These are phyloP conservation scores for Leptopilina clavipes DNA, from an alignment of 1,140 invertebrate genomes.

Conservation along the genomic window DNA sequence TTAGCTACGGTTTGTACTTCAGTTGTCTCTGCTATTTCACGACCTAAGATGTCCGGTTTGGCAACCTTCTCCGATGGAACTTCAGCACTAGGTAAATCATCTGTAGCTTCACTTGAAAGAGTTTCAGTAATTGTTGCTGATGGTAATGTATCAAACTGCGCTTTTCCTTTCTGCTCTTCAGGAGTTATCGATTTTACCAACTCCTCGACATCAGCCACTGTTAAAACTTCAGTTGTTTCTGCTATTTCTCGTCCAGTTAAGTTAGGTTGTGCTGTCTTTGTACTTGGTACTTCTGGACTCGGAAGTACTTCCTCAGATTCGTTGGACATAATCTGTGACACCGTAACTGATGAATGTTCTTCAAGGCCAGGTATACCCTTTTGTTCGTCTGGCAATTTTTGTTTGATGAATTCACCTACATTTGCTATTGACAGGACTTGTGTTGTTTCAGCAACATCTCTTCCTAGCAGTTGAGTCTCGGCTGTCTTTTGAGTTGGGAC, in stretches of 20 bases:
- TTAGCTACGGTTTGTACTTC: conserved; percentile 53
- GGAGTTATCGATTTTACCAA: conserved; percentile 49
- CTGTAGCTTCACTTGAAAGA: conserved; percentile 59
- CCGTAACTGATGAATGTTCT: conserved; percentile 57
- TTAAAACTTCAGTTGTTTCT: conserved; percentile 61
- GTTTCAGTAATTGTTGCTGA: conserved; percentile 58
- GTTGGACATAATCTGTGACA: conserved; percentile 56
- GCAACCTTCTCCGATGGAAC: conserved; percentile 59
- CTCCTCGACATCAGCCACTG: conserved; percentile 55
- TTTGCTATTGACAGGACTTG: conserved; percentile 59
- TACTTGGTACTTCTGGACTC: conserved; percentile 41
- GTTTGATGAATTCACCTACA: conserved; percentile 53
- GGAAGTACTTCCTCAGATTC: conserved; percentile 57
- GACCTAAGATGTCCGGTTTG: conserved; percentile 55
- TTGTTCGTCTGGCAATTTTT: conserved; percentile 53
- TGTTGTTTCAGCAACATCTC: conserved; percentile 61
- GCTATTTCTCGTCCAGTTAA: conserved; percentile 58
- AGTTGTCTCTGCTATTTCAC: conserved; percentile 64
- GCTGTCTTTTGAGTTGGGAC: conserved; percentile 59
- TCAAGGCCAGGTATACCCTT: conserved; percentile 59
- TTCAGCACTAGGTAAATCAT: conserved; percentile 47
- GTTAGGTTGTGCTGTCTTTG: conserved; percentile 54
- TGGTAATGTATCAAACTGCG: conserved; percentile 58
- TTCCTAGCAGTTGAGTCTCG: conserved; percentile 57
- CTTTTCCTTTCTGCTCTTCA: conserved; percentile 53